A percentile compares a stretch with the other conserved stretches of the same genome.
phyloP scores from a whole-genome alignment of 2,113 vertebrate species.

The Zootoca vivipara region DNA sequence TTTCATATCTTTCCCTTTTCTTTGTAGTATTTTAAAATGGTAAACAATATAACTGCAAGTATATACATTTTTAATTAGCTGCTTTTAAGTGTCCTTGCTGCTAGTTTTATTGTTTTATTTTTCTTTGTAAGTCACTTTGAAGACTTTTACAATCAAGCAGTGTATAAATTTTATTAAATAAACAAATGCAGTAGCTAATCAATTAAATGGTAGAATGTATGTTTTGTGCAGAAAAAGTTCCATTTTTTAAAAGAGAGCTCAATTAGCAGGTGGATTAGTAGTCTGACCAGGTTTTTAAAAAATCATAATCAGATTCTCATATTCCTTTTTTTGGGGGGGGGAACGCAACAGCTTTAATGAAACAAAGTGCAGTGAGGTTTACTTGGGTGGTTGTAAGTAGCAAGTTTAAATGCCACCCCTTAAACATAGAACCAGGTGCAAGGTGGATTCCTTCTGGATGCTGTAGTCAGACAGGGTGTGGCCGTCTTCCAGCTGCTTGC shows the following conservation, averaged over 20 bases:
- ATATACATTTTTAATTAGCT: too few species aligned
- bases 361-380: constrained; percentile 74
- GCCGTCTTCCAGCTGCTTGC: constrained; percentile 74
- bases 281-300: background rate
- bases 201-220: background rate
- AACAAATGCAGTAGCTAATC: too few species aligned
- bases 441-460: constrained; percentile 82
- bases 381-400: constrained; percentile 75
- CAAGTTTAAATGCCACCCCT: constrained; percentile 66
- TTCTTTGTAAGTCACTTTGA: too few species aligned
- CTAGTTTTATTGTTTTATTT: too few species aligned
- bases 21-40: too few species aligned
- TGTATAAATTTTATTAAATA: too few species aligned
- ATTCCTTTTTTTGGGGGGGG: background rate
- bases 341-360: constrained; percentile 82
- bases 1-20: too few species aligned
- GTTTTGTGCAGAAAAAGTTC: background rate
- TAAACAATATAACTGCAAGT: too few species aligned
- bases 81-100: too few species aligned
- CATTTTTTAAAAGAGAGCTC: background rate
- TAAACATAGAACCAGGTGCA: constrained; percentile 80
- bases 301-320: background rate
- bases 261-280: background rate
- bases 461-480: constrained; percentile 72
- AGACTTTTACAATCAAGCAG: too few species aligned